These are phyloP conservation scores for Panulirus ornatus DNA, from an alignment of 1,140 invertebrate species.

Conservation along the genomic window DNA sequence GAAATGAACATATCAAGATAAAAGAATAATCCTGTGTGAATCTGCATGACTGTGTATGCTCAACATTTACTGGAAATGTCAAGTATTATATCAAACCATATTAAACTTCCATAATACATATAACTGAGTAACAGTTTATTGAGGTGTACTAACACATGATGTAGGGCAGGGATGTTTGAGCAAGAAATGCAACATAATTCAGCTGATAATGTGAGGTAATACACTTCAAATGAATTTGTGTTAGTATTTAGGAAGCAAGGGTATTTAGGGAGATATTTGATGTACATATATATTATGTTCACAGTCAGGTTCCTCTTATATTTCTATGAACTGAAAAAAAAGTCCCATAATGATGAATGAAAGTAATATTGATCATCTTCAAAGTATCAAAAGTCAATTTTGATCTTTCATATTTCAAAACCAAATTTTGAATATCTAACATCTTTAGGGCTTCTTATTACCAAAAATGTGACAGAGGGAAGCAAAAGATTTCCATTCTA, in stretches of 20 bases:
- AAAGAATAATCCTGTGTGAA: not conserved
- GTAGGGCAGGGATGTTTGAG: not conserved
- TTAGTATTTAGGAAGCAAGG: not conserved
- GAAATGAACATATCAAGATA: not conserved
- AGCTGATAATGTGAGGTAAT: too few relatives aligned
- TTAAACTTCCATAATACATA: too few relatives aligned
- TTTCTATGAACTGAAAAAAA: too few relatives aligned
- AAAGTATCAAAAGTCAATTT: too few relatives aligned
- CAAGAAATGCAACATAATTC: too few relatives aligned
- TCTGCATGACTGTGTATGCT: not conserved
- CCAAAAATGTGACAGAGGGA: not conserved
- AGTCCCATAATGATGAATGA: too few relatives aligned
- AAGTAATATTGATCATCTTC: too few relatives aligned
- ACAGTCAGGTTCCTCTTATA: too few relatives aligned
- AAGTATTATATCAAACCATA: not conserved
- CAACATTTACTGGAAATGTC: too few relatives aligned
- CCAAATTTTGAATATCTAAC: not conserved
- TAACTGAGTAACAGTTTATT: not conserved
- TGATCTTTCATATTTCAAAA: too few relatives aligned
- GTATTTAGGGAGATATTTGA: not conserved
- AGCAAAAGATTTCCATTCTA: not conserved
- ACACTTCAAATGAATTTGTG: not conserved
- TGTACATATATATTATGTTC: not conserved
- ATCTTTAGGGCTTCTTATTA: not conserved
- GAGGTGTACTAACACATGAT: not conserved